These are phyloP conservation scores for Holothuria scabra DNA, from an alignment of 53 echinoderm and acorn worm genomes.

Conservation along the genomic window DNA sequence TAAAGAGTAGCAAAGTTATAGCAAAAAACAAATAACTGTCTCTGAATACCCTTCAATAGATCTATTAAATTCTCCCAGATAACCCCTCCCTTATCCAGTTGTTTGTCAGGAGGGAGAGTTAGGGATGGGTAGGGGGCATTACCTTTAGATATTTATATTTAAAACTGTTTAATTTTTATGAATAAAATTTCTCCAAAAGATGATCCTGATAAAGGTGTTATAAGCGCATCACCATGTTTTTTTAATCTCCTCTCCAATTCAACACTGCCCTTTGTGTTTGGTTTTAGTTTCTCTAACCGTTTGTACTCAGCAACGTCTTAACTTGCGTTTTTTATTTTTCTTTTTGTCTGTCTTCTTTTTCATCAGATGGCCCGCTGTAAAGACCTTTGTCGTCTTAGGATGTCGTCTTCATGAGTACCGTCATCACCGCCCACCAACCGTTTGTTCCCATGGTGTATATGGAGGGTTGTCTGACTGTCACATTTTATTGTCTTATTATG, in stretches of 20 bases:
- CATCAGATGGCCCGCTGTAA: slow-evolving; percentile 24
- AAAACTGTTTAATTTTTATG: too few species aligned
- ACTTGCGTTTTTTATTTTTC: slow-evolving; percentile 34
- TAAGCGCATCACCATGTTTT: not conserved
- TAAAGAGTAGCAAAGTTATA: too few species aligned
- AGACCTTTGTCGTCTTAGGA: slow-evolving; percentile 34
- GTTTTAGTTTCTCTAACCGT: slow-evolving; percentile 4
- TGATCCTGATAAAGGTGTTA: too few species aligned
- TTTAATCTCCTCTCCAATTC: not conserved
- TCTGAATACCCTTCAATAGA: too few species aligned
- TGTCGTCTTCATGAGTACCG: slow-evolving; percentile 23
- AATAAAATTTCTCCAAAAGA: too few species aligned
- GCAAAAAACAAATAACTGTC: too few species aligned
- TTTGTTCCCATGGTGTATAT: slow-evolving; percentile 44
- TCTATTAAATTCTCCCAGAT: too few species aligned
- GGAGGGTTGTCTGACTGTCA: slow-evolving; percentile 21
- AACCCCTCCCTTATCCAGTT: too few species aligned
- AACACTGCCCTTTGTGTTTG: not conserved
- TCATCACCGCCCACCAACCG: slow-evolving; percentile 41
- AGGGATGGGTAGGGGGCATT: too few species aligned
- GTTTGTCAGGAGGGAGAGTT: too few species aligned
- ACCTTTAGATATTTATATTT: too few species aligned
- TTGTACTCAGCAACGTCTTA: slow-evolving; percentile 13
- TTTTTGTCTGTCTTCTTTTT: slow-evolving; percentile 35
- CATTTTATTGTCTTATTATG: not conserved